Percentiles rank a stretch among this genome's conserved stretches.
phyloP scores from a whole-genome alignment of 2,113 vertebrate genomes.

The Siniperca knerii region DNA sequence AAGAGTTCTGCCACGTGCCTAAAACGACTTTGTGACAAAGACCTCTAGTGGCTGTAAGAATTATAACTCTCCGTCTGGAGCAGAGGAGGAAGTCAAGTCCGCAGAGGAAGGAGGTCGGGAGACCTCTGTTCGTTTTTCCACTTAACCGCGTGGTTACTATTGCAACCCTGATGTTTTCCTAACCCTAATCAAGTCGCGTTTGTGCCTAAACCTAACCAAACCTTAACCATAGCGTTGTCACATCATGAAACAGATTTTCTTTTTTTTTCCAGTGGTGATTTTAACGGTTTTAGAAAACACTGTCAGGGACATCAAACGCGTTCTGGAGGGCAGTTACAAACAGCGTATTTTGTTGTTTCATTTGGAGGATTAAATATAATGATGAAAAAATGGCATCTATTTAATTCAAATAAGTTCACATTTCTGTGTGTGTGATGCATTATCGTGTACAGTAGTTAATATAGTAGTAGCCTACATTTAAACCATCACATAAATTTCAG shows the following conservation, averaged over 20 bases:
- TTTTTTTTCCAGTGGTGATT: too few species aligned
- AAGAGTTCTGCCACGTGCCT: not conserved
- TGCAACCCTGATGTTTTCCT: too few species aligned
- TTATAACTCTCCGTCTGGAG: not conserved
- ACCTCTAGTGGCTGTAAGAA: too few species aligned
- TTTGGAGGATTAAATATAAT: not conserved
- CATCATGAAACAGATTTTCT: not conserved
- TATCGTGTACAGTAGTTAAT: not conserved
- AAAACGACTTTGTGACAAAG: not conserved
- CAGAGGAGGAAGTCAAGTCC: not conserved
- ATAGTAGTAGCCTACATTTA: too few species aligned
- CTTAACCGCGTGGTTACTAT: too few species aligned
- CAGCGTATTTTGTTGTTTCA: not conserved
- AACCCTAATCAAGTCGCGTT: too few species aligned
- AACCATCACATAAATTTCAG: not conserved
- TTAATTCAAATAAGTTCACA: too few species aligned
- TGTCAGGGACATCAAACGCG: too few species aligned
- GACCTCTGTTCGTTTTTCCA: too few species aligned
- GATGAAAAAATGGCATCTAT: not conserved
- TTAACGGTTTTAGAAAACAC: not conserved
- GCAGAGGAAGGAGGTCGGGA: too few species aligned
- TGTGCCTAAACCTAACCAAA: not conserved
- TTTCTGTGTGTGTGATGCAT: not conserved
- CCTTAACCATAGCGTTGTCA: not conserved
- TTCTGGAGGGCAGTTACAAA: too few species aligned